phyloP scores from a whole-genome alignment of 2,797 vertebrate genomes.

The Cephalopachus bancanus region DNA sequence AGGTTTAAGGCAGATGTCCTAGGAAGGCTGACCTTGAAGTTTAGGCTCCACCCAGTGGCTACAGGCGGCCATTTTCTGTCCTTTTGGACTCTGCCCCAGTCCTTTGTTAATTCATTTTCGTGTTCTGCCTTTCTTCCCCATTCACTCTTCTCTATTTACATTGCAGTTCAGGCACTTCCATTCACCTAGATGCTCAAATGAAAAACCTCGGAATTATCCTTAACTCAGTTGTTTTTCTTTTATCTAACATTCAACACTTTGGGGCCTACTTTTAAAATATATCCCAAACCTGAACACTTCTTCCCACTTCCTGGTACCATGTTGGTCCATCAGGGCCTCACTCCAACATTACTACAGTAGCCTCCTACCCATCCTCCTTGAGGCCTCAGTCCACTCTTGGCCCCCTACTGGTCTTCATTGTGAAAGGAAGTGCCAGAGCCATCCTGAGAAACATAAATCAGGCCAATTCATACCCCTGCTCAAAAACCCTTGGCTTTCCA shows the following conservation, averaged over 20 bases:
- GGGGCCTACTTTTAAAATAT: background rate
- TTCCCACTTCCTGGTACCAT: background rate
- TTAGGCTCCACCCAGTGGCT: background rate
- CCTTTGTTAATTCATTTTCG: background rate
- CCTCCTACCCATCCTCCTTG: background rate
- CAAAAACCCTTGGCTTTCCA: background rate
- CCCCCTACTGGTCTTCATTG: background rate
- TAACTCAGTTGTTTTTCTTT: slow-evolving; percentile 8
- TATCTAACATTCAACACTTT: background rate
- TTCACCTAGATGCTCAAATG: background rate
- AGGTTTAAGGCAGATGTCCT: background rate
- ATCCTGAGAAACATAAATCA: background rate
- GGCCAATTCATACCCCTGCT: background rate
- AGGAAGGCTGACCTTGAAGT: background rate
- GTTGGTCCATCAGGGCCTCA: background rate
- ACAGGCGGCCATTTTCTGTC: background rate
- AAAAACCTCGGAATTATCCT: slow-evolving; percentile 6
- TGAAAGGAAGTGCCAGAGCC: background rate
- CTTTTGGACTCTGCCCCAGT: background rate
- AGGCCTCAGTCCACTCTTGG: background rate
- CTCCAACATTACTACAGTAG: background rate
- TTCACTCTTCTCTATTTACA: background rate
- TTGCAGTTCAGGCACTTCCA: background rate
- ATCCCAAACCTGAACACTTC: background rate
- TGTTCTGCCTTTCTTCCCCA: background rate